Percentiles rank a stretch among this genome's conserved stretches.
phyloP scores from a whole-genome alignment of 2,888 invertebrate species.

The Ophion ellenae region DNA sequence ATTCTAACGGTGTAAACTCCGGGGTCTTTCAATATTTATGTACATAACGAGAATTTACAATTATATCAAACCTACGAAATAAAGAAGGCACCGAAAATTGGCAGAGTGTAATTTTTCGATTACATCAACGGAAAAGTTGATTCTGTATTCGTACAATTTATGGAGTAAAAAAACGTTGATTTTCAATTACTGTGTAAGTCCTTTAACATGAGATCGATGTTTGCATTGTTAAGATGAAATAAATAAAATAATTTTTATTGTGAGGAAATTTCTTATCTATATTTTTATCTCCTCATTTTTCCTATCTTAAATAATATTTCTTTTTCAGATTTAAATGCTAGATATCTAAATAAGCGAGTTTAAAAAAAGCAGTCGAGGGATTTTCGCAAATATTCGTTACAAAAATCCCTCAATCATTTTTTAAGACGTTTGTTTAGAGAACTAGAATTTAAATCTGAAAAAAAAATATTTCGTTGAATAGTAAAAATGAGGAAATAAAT shows the following conservation, averaged over 20 bases:
- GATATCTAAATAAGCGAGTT: no score
- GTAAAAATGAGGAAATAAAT: no score
- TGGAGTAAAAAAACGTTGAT: neutral
- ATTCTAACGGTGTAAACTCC: neutral
- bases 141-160: neutral
- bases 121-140: neutral
- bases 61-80: neutral
- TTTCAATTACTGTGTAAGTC: neutral
- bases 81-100: neutral
- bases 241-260: neutral
- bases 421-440: no score
- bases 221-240: neutral
- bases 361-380: no score
- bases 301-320: no score
- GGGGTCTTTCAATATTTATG: neutral
- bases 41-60: neutral
- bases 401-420: no score
- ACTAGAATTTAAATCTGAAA: no score
- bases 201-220: neutral
- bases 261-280: no score
- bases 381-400: no score
- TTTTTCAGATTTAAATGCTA: no score
- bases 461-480: no score
- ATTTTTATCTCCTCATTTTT: no score
- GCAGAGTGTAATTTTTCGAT: neutral